Percentiles rank a stretch among this genome's conserved stretches.
phyloP scores from a whole-genome alignment of 1,140 invertebrate genomes.

The Heliconius hewitsoni region DNA sequence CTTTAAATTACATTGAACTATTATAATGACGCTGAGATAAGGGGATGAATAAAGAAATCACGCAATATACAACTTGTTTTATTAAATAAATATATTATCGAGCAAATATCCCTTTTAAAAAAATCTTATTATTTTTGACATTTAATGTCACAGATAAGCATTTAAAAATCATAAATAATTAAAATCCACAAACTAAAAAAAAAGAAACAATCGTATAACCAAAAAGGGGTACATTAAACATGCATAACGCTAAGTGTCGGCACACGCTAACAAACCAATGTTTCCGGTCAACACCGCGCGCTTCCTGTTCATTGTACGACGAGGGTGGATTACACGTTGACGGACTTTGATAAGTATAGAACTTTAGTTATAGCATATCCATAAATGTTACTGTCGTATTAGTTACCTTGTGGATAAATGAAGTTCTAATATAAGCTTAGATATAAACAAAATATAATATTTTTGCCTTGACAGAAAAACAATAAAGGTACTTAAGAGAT shows the following conservation, averaged over 20 bases:
- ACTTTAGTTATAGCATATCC: not conserved
- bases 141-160: not conserved
- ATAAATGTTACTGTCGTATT: not conserved
- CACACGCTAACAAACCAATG: conserved; percentile 44
- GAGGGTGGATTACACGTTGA: conserved; percentile 41
- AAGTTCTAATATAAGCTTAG: too few relatives aligned
- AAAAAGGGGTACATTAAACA: conserved; percentile 17
- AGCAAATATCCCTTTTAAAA: not conserved
- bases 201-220: conserved; percentile 16
- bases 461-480: too few relatives aligned
- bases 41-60: conserved; percentile 64
- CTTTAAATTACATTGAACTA: conserved; percentile 63
- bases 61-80: conserved; percentile 43
- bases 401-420: too few relatives aligned
- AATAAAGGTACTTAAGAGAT: too few relatives aligned
- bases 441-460: too few relatives aligned
- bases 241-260: conserved; percentile 47
- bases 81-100: not conserved
- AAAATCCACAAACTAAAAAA: not conserved
- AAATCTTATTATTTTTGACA: not conserved
- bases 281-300: conserved; percentile 47
- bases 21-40: conserved; percentile 63
- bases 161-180: conserved; percentile 3
- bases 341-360: conserved; percentile 17
- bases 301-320: conserved; percentile 51